phyloP scores from a whole-genome alignment of 2,113 vertebrate species.

The Oryzias celebensis region DNA sequence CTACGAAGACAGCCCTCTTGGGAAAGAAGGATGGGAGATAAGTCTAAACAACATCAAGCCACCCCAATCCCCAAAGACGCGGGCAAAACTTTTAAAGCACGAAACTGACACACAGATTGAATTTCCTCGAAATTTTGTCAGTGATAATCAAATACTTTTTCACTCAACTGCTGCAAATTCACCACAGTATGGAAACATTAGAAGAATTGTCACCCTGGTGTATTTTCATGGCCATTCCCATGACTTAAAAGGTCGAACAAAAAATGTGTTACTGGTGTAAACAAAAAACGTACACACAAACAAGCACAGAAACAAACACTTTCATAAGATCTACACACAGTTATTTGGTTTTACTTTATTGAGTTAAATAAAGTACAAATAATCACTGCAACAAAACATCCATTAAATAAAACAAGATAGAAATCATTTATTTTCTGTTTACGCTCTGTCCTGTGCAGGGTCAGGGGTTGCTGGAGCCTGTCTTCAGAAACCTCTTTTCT shows the following conservation, averaged over 20 bases:
- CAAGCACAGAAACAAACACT: too few species aligned
- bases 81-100: constrained; percentile 56
- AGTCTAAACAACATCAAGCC: constrained; percentile 73
- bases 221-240: neutral
- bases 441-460: too few species aligned
- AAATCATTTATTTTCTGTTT: too few species aligned
- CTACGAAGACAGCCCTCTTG: constrained; percentile 65
- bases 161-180: constrained; percentile 20
- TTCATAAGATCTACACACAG: too few species aligned
- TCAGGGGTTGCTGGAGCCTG: too few species aligned
- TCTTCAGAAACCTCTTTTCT: too few species aligned
- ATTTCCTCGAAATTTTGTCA: constrained; percentile 29
- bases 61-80: constrained; percentile 54
- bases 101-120: constrained; percentile 55
- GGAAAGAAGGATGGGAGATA: constrained; percentile 40
- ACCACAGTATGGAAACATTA: constrained; percentile 6
- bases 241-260: neutral
- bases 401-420: too few species aligned
- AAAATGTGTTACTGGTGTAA: too few species aligned
- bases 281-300: too few species aligned
- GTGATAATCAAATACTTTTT: constrained; percentile 39
- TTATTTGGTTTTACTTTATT: too few species aligned
- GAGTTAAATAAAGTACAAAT: too few species aligned
- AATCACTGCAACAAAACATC: too few species aligned
- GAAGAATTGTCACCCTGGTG: constrained; percentile 4